A percentile compares a stretch with the other conserved stretches of the same genome.
Conservation (phyloP, 2,797 vertebrate species). For the Vespertilio murinus region DNA sequence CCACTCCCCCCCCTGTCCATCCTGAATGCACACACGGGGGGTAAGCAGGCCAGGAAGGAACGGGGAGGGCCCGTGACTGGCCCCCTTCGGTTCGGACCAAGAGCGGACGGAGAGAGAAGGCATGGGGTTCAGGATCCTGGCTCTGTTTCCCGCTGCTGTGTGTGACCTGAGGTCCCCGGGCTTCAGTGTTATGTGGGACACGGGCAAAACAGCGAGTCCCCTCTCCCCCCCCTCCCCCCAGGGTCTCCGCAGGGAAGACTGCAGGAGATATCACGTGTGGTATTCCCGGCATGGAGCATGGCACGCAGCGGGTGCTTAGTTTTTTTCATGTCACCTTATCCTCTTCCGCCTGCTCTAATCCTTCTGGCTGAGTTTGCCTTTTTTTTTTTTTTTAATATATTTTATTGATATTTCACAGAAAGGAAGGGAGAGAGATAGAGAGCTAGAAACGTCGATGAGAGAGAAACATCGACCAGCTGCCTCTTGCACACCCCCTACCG, state of each 20-base stretch:
- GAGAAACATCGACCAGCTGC: too few species aligned
- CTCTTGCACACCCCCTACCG: too few species aligned
- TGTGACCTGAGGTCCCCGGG: not conserved
- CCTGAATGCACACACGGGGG: not conserved
- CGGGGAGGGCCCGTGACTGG: not conserved
- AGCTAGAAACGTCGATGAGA: too few species aligned
- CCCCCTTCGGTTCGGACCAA: not conserved
- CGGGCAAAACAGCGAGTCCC: not conserved
- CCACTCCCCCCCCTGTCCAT: not conserved
- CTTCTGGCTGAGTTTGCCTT: constrained; percentile 38
- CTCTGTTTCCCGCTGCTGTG: not conserved
- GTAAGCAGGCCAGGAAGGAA: not conserved
- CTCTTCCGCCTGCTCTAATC: not conserved
- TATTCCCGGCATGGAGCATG: not conserved
- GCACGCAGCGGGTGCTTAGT: not conserved
- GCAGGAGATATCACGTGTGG: not conserved
- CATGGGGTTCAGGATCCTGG: not conserved
- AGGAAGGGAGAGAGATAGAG: too few species aligned
- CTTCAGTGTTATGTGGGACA: not conserved
- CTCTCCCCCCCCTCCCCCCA: too few species aligned
- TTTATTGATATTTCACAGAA: too few species aligned
- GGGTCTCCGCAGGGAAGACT: not conserved
- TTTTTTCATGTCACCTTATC: constrained; percentile 5
- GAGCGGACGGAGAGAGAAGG: not conserved
- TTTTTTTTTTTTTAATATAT: too few species aligned